phyloP scores from a whole-genome alignment of 2,113 vertebrate species.

The Gobiocypris rarus region DNA sequence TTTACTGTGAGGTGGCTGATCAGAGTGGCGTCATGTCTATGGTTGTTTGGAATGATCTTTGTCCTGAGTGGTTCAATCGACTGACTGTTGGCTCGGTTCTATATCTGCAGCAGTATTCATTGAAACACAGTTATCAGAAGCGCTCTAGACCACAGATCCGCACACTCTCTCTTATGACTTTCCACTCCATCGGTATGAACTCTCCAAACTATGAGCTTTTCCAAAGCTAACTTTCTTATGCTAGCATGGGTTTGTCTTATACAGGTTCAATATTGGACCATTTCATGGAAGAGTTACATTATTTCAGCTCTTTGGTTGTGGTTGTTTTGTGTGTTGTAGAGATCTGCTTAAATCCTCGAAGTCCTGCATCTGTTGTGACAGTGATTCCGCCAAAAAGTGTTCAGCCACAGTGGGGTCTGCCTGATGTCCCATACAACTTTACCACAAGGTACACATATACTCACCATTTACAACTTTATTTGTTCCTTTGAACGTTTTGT shows the following conservation, averaged over 20 bases:
- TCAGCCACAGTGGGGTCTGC: conserved; percentile 85
- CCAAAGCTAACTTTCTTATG: neutral
- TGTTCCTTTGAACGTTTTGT: neutral
- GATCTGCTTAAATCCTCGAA: conserved; percentile 84
- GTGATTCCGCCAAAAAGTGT: conserved; percentile 83
- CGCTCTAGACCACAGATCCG: conserved; percentile 81
- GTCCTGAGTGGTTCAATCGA: conserved; percentile 88
- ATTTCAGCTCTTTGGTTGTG: conserved; percentile 25
- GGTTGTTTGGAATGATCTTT: conserved; percentile 90
- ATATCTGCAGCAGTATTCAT: conserved; percentile 82
- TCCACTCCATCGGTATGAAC: conserved; percentile 81
- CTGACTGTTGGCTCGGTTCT: conserved; percentile 84
- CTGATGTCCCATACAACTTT: conserved; percentile 84
- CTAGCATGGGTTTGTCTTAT: neutral
- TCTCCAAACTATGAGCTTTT: neutral
- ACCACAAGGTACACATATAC: conserved; percentile 78
- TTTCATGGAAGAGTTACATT: neutral
- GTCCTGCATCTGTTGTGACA: conserved; percentile 80
- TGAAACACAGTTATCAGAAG: conserved; percentile 83
- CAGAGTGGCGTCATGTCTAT: conserved; percentile 86
- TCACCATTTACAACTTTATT: neutral
- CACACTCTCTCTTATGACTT: conserved; percentile 79
- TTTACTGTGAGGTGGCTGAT: conserved; percentile 92
- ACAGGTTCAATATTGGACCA: neutral
- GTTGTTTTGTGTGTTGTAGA: conserved; percentile 70